These are phyloP conservation scores for rabbit (Oryctolagus cuniculus) DNA, from an alignment of 2,113 vertebrate species.

Conservation along the genomic window mOryCun1.1 NC_091436.1:25787001-25787500, in stretches of 20 bases:
- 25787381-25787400: neutral
- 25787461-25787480: neutral
- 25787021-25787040: too few relatives aligned
- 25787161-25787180: neutral
- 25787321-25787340: neutral
- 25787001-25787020: too few relatives aligned
- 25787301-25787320: neutral
- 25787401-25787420: neutral
- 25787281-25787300: neutral
- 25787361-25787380: conserved; percentile 30
- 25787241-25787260: neutral
- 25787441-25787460: neutral
- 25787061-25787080: too few relatives aligned
- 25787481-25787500: neutral
- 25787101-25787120: neutral
- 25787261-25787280: neutral
- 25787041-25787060: too few relatives aligned
- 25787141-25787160: neutral
- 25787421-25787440: neutral
- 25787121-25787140: neutral
- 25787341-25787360: neutral
- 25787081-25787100: neutral
- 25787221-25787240: neutral
- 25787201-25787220: neutral
- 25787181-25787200: neutral